Base-by-base conservation (phyloP, 2,888 invertebrate genomes). In the Notodonta ziczac region DNA sequence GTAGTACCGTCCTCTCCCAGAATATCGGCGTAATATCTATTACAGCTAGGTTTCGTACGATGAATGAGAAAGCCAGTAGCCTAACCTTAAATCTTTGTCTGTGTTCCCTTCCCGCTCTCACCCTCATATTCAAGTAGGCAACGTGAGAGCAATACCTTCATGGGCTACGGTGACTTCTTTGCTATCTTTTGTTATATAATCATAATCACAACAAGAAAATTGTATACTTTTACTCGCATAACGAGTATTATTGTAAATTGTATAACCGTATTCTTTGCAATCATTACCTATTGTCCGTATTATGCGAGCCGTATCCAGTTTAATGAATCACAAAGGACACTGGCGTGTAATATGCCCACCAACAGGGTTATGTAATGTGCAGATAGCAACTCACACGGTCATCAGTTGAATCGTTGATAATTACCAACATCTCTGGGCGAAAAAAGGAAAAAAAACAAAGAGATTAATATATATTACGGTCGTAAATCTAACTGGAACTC, bases 401-500 rank as follows among this genome's bases (percentile, higher is more conserved):
- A 57, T 66, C 73, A 60, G 58, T 50, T 67, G 56, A 63, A 67
- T 66, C 64, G 59, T 12, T 59, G 63, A 57, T 67, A 74, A 72
- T 75, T 73, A 73, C 71, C 67, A 67, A 70, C 58, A 62, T 69
- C 65, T 66, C 59, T 58, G 51, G 70, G 57, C 61, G 60, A 65
- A 70, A 70, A 68, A 59, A 61, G 76, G 71, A 73, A 76, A 78
- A 76, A 78, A 81, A 83, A 80, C 79, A 80, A 81, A 81, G 74
- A 76, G 71, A 76, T 78, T 80, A 80, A 84, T 84, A 79, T 80
- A 78, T 79, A 81, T 78, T 35, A 71, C 65, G 72, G 77, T 75
- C 73, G 77, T 82, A 83, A 83, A 83, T 84, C 84, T 80, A 77
- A 71, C 68, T 69, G 73, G 70, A 82, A 81, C 77, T 80, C 75